Evolutionary conservation across 2,113 vertebrate species (phyloP), one percentile per base, ranked within the genome.

Genomic region (Gymnobelideus leadbeateri): DNA sequence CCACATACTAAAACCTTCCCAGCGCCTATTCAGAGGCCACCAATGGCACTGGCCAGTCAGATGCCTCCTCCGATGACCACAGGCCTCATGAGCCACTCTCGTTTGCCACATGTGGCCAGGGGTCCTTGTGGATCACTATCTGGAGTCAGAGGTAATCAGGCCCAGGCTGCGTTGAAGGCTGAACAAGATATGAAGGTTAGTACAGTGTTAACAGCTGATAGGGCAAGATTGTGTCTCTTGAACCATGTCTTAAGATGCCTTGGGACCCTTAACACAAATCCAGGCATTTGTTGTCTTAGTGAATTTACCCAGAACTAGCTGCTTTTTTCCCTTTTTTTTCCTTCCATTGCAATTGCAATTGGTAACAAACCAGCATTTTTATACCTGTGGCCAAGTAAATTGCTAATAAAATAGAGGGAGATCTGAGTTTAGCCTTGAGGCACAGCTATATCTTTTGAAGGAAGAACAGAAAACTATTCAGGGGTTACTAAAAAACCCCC

Each of bases 131-230:
- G 99, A 96, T 99, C 99, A 95, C 98, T 99, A 0, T 97, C 99
- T 90, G 99, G 98, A 96, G 99, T 99, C 98, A 99, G 99, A 98
- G 99, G 99, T 97, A 99, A 98, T 97, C 99, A 99, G 97, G 98
- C 98, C 98, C 98, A 99, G 98, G 99, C 99, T 94, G 98, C 99
- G 96, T 97, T 99, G 98, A 99, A 99, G 98, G 99, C 99, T 97
- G 99, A 99, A 98, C 99, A 99, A 98, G 99, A 99, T 97, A 96
- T 99, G 95, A 99, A 99, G 99, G 99, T 99, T 97, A 98, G 98
- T 97, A 98, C 97, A 97, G 98, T 94, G 95, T 97, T 97, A 93
- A 95, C 96, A 97, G 98, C 97, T 97, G 94, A 89, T 96, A 98
- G 98, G 98, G 97, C 98, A 97, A 97, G 92, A 89, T 3, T 93